A percentile compares a stretch with the other conserved stretches of the same genome.
Conservation (phyloP, 2,888 invertebrate species). For the Luperina testacea region DNA sequence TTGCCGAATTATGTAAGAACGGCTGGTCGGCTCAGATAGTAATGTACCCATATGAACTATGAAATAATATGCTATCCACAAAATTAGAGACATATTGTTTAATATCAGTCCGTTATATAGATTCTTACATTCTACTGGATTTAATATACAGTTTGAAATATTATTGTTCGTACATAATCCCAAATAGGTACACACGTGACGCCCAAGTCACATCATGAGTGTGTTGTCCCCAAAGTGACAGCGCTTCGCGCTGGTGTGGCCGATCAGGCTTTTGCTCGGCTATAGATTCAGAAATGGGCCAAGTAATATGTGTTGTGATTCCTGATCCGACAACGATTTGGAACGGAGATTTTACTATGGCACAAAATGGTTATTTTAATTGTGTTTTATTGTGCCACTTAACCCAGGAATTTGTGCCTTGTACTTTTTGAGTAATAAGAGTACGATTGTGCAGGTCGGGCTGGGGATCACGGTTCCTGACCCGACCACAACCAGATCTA, state of each 20-base stretch:
- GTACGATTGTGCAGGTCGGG: too few relatives aligned
- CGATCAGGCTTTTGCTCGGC: neutral
- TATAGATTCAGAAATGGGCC: neutral
- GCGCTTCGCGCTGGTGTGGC: neutral
- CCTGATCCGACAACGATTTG: too few relatives aligned
- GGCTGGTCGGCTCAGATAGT: neutral
- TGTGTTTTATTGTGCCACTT: too few relatives aligned
- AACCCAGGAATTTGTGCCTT: too few relatives aligned
- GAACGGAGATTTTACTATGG: too few relatives aligned
- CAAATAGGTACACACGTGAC: neutral
- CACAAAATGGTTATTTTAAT: too few relatives aligned
- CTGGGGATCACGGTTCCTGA: too few relatives aligned
- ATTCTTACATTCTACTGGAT: neutral
- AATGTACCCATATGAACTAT: neutral
- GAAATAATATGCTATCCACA: too few relatives aligned
- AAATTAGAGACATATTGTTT: neutral
- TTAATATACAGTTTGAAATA: neutral
- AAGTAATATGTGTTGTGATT: too few relatives aligned
- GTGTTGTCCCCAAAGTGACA: neutral
- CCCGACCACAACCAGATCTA: too few relatives aligned
- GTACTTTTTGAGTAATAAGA: too few relatives aligned
- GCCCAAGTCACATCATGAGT: neutral
- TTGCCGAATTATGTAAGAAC: neutral
- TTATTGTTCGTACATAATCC: neutral
- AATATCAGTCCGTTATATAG: neutral